Conservation (phyloP, 2,888 invertebrate species). For the Heliconius hortense region DNA sequence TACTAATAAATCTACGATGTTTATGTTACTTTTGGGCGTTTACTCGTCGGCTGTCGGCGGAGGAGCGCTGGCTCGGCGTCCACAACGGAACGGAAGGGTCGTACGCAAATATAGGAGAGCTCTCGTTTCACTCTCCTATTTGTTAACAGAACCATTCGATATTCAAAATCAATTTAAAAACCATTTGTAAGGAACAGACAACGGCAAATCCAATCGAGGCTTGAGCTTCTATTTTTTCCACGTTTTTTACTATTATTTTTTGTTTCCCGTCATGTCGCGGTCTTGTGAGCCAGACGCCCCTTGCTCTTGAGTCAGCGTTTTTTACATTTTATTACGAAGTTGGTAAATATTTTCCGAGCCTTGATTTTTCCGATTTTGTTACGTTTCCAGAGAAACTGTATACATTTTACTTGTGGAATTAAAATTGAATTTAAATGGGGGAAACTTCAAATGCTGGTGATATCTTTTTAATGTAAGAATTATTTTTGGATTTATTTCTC, state of each 20-base stretch:
- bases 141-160: slow-evolving; percentile 65
- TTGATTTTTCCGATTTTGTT: slow-evolving; percentile 65
- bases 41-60: slow-evolving; percentile 41
- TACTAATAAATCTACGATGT: slow-evolving; percentile 50
- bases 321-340: slow-evolving; percentile 76
- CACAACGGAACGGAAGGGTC: slow-evolving; percentile 7
- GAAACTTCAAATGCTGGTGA: neutral
- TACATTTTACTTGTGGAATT: slow-evolving; percentile 40
- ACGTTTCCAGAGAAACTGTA: slow-evolving; percentile 49
- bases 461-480: neutral
- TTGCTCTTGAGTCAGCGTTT: slow-evolving; percentile 78
- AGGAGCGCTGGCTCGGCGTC: slow-evolving; percentile 28
- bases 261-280: slow-evolving; percentile 75
- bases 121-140: slow-evolving; percentile 48
- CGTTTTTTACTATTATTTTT: slow-evolving; percentile 60
- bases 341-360: slow-evolving; percentile 77
- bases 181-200: slow-evolving; percentile 80
- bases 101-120: slow-evolving; percentile 27
- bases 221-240: slow-evolving; percentile 70
- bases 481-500: neutral
- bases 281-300: slow-evolving; percentile 78
- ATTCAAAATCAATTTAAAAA: slow-evolving; percentile 79
- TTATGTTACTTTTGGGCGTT: slow-evolving; percentile 46
- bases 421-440: slow-evolving; percentile 36
- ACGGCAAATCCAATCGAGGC: slow-evolving; percentile 77